A percentile compares a stretch with the other conserved stretches of the same genome.
phyloP scores from a whole-genome alignment of 2,113 vertebrate species.

The Artemisiospiza belli region DNA sequence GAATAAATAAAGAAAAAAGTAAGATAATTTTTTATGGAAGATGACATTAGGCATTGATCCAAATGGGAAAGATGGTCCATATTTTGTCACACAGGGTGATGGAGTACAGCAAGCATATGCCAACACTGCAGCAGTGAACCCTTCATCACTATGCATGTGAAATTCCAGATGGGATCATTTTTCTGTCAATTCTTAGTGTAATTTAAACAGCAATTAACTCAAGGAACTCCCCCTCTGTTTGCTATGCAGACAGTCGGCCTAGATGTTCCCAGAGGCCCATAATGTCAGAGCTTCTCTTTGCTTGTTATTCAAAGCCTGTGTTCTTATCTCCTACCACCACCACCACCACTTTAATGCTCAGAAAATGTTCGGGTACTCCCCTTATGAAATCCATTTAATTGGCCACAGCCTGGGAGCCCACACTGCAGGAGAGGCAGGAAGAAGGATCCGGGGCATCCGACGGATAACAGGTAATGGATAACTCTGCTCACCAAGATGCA shows the following conservation, averaged over 20 bases:
- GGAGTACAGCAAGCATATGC: background rate
- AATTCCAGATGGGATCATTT: background rate
- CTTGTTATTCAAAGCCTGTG: slow-evolving; percentile 37
- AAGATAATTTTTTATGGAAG: background rate
- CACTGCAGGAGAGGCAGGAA: slow-evolving; percentile 77
- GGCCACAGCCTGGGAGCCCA: slow-evolving; percentile 89
- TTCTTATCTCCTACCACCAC: slow-evolving; percentile 35
- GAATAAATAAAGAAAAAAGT: background rate
- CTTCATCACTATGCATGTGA: background rate
- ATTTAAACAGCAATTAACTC: background rate
- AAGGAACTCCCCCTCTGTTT: background rate
- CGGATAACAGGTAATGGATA: slow-evolving; percentile 80
- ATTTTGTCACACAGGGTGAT: background rate
- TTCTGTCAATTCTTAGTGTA: background rate
- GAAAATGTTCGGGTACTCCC: slow-evolving; percentile 72
- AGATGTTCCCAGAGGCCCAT: background rate
- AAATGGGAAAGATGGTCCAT: background rate
- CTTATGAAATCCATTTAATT: slow-evolving; percentile 78
- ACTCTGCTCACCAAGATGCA: accelerated
- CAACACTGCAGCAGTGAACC: background rate
- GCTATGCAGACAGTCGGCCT: background rate
- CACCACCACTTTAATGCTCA: slow-evolving; percentile 31
- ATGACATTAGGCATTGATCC: background rate
- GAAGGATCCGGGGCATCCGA: slow-evolving; percentile 67
- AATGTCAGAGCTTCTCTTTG: background rate